These are phyloP conservation scores for Netelia virgata DNA, from an alignment of 2,888 invertebrate genomes.

Conservation along the genomic window DNA sequence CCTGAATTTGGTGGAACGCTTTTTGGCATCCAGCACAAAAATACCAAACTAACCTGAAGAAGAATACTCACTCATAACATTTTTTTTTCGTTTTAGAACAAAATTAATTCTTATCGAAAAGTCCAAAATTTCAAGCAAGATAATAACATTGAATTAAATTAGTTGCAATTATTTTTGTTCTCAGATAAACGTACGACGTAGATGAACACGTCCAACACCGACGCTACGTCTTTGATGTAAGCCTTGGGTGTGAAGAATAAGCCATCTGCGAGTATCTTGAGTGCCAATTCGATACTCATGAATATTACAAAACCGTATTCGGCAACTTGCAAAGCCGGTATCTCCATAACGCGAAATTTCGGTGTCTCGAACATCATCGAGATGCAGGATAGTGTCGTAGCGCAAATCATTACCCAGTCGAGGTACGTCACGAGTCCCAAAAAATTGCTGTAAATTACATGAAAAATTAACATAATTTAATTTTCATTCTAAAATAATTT, in stretches of 20 bases:
- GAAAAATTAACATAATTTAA: background rate
- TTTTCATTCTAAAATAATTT: background rate
- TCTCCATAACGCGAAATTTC: slow-evolving; percentile 96
- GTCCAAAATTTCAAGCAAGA: no score
- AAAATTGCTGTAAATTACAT: slow-evolving; percentile 91
- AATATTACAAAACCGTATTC: slow-evolving; percentile 99
- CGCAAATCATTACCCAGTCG: slow-evolving; percentile 99
- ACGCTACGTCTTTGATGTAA: slow-evolving; percentile 98
- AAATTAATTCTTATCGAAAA: slow-evolving; percentile 14
- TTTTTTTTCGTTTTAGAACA: background rate
- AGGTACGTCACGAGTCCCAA: slow-evolving; percentile 98
- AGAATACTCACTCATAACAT: slow-evolving; percentile 30
- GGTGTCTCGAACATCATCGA: slow-evolving; percentile 99
- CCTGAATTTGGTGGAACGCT: slow-evolving; percentile 96
- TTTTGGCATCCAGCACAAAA: slow-evolving; percentile 98
- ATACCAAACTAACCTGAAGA: slow-evolving; percentile 95
- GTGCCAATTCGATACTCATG: slow-evolving; percentile 97
- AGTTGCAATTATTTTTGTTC: background rate
- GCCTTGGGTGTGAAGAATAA: slow-evolving; percentile 99
- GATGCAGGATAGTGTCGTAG: slow-evolving; percentile 98
- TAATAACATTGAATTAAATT: background rate
- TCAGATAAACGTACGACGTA: slow-evolving; percentile 91
- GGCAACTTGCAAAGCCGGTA: slow-evolving; percentile 96
- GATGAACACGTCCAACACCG: slow-evolving; percentile 98
- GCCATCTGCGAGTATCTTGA: slow-evolving; percentile 99